Evolutionary conservation across 2,797 vertebrate genomes (phyloP).

Genomic region (Fistularia tabacaria): DNA sequence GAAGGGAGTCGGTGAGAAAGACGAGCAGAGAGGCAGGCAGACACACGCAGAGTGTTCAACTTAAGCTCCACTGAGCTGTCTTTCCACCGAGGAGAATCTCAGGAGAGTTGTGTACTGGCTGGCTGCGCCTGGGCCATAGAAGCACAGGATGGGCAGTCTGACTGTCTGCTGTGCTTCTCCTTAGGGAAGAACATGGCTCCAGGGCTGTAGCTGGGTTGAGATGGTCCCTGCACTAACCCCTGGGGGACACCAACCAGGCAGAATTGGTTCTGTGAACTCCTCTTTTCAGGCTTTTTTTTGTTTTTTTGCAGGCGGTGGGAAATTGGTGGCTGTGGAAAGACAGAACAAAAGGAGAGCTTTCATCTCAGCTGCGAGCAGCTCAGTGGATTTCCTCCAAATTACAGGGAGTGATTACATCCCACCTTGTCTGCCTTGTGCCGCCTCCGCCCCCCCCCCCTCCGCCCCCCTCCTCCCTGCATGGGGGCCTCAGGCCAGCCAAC

Average conservation of each 20-base stretch:
- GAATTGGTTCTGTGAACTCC: conserved; percentile 60
- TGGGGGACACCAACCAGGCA: conserved; percentile 56
- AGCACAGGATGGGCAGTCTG: conserved; percentile 61
- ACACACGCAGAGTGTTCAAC: conserved; percentile 50
- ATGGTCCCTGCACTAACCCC: conserved; percentile 66
- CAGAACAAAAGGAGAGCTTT: conserved; percentile 56
- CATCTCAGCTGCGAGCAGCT: conserved; percentile 62
- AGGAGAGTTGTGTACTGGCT: conserved; percentile 65
- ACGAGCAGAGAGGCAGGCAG: conserved; percentile 44
- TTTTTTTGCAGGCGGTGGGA: conserved; percentile 28
- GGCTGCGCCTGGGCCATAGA: conserved; percentile 51
- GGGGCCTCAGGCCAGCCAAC: conserved; percentile 46
- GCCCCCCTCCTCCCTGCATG: conserved; percentile 38
- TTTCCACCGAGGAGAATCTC: conserved; percentile 59
- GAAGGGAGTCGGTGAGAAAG: conserved; percentile 48
- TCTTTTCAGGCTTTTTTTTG: conserved; percentile 55
- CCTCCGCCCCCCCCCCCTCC: conserved; percentile 38
- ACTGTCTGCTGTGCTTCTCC: conserved; percentile 62
- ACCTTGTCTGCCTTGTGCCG: conserved; percentile 50
- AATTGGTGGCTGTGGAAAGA: conserved; percentile 46
- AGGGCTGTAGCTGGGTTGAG: conserved; percentile 69
- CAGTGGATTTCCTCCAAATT: conserved; percentile 73
- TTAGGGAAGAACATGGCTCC: conserved; percentile 72
- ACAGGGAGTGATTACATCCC: conserved; percentile 70
- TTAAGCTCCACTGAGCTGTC: conserved; percentile 65